Percentiles rank a stretch among this genome's conserved stretches.
These are phyloP conservation scores for Polymixis flavicincta DNA, from an alignment of 2,888 invertebrate species.

Conservation along the genomic window DNA sequence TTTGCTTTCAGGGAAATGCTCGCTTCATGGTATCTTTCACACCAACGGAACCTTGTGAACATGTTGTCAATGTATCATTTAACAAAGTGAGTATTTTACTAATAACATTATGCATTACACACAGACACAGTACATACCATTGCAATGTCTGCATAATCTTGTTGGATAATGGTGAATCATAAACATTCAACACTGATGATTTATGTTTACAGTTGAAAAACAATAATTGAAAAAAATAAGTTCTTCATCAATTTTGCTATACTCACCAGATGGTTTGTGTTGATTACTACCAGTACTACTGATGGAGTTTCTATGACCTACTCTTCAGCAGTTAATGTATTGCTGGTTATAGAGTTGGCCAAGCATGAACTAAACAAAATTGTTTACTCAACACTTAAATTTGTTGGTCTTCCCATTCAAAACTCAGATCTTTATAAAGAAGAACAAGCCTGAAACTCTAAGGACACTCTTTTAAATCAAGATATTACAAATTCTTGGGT, in stretches of 20 bases:
- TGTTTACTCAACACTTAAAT: background rate
- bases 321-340: background rate
- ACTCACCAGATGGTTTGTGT: background rate
- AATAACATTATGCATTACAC: background rate
- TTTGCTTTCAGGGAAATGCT: conserved; percentile 86
- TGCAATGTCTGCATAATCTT: background rate
- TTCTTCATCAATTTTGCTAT: background rate
- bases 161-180: background rate
- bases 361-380: background rate
- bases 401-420: background rate
- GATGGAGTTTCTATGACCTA: background rate
- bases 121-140: background rate
- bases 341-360: background rate
- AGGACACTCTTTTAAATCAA: no score
- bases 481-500: no score
- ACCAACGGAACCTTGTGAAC: conserved; percentile 98
- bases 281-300: background rate
- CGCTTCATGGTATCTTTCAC: conserved; percentile 99
- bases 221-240: background rate
- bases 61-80: conserved; percentile 99
- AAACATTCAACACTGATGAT: background rate
- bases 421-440: no score
- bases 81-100: conserved; percentile 93
- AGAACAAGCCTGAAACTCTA: no score
- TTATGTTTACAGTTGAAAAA: background rate